Conservation (phyloP, 2,888 invertebrate species). For the Octodonta nipae region DNA sequence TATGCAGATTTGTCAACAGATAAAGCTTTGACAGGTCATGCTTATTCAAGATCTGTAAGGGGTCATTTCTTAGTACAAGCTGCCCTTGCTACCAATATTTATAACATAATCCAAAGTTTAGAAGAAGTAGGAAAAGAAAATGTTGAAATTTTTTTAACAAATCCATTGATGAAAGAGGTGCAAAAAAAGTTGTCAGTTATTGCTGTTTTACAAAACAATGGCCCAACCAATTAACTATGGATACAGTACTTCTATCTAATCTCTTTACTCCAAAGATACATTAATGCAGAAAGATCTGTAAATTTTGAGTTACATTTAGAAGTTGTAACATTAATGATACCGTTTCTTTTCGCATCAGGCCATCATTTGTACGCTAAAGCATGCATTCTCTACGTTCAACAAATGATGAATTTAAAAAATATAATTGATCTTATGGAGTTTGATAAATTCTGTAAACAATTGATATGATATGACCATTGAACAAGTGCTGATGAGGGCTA, state of each 20-base stretch:
- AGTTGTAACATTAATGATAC: not conserved
- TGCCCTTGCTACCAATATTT: not conserved
- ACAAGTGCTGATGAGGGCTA: not conserved
- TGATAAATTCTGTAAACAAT: slow-evolving; percentile 1
- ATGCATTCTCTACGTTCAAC: not conserved
- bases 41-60: slow-evolving; percentile 13
- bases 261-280: not conserved
- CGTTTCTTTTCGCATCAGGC: not conserved
- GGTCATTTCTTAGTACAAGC: slow-evolving; percentile 4
- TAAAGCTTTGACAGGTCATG: slow-evolving; percentile 16
- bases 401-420: not conserved
- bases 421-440: not conserved
- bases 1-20: slow-evolving; percentile 18
- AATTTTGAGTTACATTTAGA: not conserved
- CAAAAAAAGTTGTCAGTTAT: slow-evolving; percentile 1
- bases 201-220: not conserved
- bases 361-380: slow-evolving; percentile 1
- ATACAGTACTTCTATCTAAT: not conserved
- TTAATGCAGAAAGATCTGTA: not conserved
- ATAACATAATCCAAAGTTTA: slow-evolving; percentile 2
- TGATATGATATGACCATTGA: slow-evolving; percentile 1
- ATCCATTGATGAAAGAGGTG: not conserved
- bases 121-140: not conserved
- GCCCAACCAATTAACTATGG: slow-evolving; percentile 3
- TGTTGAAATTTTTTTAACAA: not conserved